These are phyloP conservation scores for Drosophila leonis DNA, from an alignment of 2,888 invertebrate species.

Conservation along the genomic window DNA sequence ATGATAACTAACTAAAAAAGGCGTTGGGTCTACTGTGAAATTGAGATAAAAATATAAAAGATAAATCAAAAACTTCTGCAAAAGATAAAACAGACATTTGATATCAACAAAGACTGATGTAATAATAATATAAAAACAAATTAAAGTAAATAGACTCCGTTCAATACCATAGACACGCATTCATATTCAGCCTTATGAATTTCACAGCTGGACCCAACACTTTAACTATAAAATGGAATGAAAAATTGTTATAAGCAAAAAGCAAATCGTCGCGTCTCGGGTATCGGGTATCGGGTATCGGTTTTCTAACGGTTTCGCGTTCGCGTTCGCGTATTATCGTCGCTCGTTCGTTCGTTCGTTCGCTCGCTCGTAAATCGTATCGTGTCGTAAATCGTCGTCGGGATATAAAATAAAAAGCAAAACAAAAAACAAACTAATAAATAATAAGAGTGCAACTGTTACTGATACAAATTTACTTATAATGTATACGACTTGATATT, in stretches of 20 bases:
- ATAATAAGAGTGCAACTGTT: slow-evolving; percentile 75
- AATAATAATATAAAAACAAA: slow-evolving; percentile 12
- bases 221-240: slow-evolving; percentile 29
- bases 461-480: slow-evolving; percentile 76
- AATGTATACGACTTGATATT: slow-evolving; percentile 63
- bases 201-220: slow-evolving; percentile 56
- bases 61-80: slow-evolving; percentile 28
- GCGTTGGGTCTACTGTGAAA: slow-evolving; percentile 63
- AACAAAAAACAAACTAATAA: slow-evolving; percentile 47
- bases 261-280: slow-evolving; percentile 80
- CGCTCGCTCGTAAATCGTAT: slow-evolving; percentile 50
- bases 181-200: slow-evolving; percentile 23
- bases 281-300: slow-evolving; percentile 81
- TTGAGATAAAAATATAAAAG: slow-evolving; percentile 26
- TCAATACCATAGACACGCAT: slow-evolving; percentile 53
- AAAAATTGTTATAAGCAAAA: slow-evolving; percentile 22
- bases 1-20: slow-evolving; percentile 49
- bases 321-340: slow-evolving; percentile 83
- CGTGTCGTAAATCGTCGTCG: slow-evolving; percentile 59
- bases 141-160: slow-evolving; percentile 49
- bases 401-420: slow-evolving; percentile 45
- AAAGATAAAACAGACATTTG: slow-evolving; percentile 40
- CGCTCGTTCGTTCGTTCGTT: slow-evolving; percentile 83
- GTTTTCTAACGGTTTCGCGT: slow-evolving; percentile 83
- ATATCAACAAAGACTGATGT: slow-evolving; percentile 72